A percentile compares a stretch with the other conserved stretches of the same genome.
Conservation (phyloP, 2,113 vertebrate genomes). For the Stigmatopora argus region DNA sequence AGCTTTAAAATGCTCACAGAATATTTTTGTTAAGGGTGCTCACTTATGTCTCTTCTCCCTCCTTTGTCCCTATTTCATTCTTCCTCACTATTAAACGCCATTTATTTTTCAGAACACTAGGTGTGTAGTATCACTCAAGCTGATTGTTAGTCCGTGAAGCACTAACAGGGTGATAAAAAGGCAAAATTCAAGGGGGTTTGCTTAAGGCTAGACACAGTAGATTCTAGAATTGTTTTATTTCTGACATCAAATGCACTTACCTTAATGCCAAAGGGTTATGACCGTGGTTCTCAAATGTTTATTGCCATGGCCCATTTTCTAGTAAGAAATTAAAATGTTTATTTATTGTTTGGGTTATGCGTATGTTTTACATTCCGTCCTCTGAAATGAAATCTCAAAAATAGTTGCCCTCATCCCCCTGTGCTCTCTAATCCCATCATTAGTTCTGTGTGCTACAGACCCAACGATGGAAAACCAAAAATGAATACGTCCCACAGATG, state of each 20-base stretch:
- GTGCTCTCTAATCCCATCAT: background rate
- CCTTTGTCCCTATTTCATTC: background rate
- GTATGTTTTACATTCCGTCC: background rate
- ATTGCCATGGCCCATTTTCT: background rate
- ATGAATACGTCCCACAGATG: background rate
- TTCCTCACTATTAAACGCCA: slow-evolving; percentile 20
- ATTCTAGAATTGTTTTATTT: background rate
- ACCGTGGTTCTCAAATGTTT: background rate
- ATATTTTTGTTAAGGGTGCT: background rate
- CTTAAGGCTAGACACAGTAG: slow-evolving; percentile 14
- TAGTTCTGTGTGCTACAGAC: background rate
- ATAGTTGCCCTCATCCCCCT: background rate
- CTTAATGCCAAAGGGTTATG: background rate
- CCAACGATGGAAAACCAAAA: background rate
- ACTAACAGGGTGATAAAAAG: slow-evolving; percentile 33
- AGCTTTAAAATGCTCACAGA: background rate
- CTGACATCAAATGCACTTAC: background rate
- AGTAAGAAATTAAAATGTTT: background rate
- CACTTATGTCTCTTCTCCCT: background rate
- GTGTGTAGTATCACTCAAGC: slow-evolving; percentile 49
- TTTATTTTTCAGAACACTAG: slow-evolving; percentile 49
- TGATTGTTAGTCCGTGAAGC: slow-evolving; percentile 49
- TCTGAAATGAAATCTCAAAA: background rate
- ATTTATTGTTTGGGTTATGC: background rate
- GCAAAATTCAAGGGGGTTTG: slow-evolving; percentile 23